phyloP scores from a whole-genome alignment of 2,797 vertebrate species.

The Discoglossus pictus region DNA sequence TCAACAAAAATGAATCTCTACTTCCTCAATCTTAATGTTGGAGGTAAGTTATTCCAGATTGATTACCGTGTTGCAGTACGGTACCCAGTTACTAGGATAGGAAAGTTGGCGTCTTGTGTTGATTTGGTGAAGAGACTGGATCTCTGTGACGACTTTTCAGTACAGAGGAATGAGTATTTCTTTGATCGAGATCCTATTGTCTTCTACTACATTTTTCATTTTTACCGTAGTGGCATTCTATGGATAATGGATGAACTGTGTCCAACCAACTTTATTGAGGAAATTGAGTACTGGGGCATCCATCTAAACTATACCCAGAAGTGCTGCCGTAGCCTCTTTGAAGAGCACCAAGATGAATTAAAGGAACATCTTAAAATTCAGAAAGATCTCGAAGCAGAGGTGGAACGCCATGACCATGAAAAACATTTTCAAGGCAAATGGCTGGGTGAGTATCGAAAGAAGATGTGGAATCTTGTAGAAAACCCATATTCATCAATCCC shows the following conservation, averaged over 20 bases:
- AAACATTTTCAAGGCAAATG: constrained; percentile 75
- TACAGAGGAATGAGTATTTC: constrained; percentile 83
- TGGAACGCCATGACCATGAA: constrained; percentile 74
- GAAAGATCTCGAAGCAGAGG: constrained; percentile 81
- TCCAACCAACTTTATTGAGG: constrained; percentile 84
- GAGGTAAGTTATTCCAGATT: constrained; percentile 81
- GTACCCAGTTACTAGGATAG: constrained; percentile 80
- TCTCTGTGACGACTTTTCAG: constrained; percentile 87
- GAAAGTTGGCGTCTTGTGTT: constrained; percentile 74
- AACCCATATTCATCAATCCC: constrained; percentile 85
- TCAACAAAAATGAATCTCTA: constrained; percentile 51
- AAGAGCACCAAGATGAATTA: constrained; percentile 86
- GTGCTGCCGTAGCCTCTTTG: constrained; percentile 86
- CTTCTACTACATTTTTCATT: constrained; percentile 87
- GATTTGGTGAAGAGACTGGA: constrained; percentile 76
- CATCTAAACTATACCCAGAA: constrained; percentile 77
- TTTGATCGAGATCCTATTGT: constrained; percentile 86
- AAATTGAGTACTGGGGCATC: constrained; percentile 87
- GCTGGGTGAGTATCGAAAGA: constrained; percentile 71
- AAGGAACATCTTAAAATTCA: constrained; percentile 84
- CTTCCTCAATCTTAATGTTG: constrained; percentile 81
- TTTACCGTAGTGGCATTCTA: constrained; percentile 83
- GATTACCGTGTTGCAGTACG: constrained; percentile 69
- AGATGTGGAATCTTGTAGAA: constrained; percentile 86
- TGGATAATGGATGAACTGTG: constrained; percentile 89